phyloP scores from a whole-genome alignment of 2,797 vertebrate species.

The Tenualosa ilisha region DNA sequence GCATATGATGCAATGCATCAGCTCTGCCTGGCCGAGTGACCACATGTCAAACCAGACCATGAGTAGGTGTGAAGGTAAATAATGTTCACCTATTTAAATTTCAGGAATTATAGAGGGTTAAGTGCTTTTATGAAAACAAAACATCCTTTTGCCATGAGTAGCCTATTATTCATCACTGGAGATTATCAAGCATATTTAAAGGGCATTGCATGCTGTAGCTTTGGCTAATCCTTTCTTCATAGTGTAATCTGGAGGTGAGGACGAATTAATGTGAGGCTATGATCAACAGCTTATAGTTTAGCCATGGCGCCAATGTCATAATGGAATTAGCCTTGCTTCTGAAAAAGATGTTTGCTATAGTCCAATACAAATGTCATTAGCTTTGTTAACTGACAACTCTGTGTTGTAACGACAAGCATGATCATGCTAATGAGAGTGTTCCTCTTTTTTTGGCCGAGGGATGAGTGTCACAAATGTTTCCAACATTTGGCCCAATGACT shows the following conservation, averaged over 20 bases:
- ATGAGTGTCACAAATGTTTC: slow-evolving; percentile 31
- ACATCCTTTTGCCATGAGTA: not conserved
- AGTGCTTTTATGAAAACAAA: slow-evolving; percentile 14
- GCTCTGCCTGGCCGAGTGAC: not conserved
- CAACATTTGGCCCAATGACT: not conserved
- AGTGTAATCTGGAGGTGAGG: not conserved
- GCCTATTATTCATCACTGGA: not conserved
- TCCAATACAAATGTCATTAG: slow-evolving; percentile 67
- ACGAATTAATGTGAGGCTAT: not conserved
- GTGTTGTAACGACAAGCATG: slow-evolving; percentile 49
- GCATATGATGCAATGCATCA: not conserved
- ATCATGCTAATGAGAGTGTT: slow-evolving; percentile 48
- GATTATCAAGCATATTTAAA: slow-evolving; percentile 8
- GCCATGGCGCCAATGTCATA: slow-evolving; percentile 33
- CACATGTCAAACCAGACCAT: not conserved
- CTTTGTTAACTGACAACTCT: slow-evolving; percentile 56
- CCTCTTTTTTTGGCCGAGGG: slow-evolving; percentile 30
- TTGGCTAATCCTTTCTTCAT: not conserved
- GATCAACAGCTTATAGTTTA: not conserved
- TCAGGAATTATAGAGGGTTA: not conserved
- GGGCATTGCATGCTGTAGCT: not conserved
- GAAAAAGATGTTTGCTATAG: slow-evolving; percentile 55
- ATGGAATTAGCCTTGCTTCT: slow-evolving; percentile 48
- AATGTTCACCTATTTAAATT: not conserved
- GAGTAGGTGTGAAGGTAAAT: not conserved